Conservation (phyloP, 2,888 invertebrate species). For the Scaptodrosophila latifasciaeformis region DNA sequence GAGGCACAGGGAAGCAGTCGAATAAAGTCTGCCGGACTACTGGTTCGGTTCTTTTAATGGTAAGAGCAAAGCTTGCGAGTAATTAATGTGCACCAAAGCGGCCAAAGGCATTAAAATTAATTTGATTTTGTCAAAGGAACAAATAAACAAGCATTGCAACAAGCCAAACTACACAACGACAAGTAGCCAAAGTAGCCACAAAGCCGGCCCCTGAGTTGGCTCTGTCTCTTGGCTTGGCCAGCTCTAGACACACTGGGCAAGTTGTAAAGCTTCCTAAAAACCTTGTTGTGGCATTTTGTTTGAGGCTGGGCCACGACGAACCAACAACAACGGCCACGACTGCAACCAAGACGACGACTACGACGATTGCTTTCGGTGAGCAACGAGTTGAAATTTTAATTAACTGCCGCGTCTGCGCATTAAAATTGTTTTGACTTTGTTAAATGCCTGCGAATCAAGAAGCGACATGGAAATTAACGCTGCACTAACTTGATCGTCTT, state of each 20-base stretch:
- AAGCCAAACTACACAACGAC: slow-evolving; percentile 15
- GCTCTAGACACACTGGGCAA: background rate
- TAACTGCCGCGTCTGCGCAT: slow-evolving; percentile 63
- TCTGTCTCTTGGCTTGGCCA: slow-evolving; percentile 3
- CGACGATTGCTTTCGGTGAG: slow-evolving; percentile 32
- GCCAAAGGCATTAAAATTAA: slow-evolving; percentile 54
- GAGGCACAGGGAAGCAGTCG: slow-evolving; percentile 19
- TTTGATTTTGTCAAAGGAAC: slow-evolving; percentile 45
- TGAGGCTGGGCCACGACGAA: no score
- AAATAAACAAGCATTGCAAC: slow-evolving; percentile 6
- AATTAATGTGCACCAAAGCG: slow-evolving; percentile 51
- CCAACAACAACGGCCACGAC: no score
- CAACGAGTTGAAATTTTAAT: slow-evolving; percentile 64
- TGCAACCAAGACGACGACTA: slow-evolving; percentile 6
- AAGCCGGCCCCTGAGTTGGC: slow-evolving; percentile 1
- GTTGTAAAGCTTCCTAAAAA: no score
- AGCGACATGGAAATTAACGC: slow-evolving; percentile 66
- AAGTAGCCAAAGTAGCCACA: slow-evolving; percentile 7
- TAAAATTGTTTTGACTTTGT: slow-evolving; percentile 68
- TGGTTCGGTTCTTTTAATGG: slow-evolving; percentile 12
- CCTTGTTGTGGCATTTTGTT: no score
- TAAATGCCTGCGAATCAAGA: slow-evolving; percentile 68
- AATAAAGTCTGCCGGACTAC: background rate
- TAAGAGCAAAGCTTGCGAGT: slow-evolving; percentile 20
- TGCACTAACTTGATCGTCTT: background rate